Evolutionary conservation across 92 coral and sea anemone genomes (phyloP), one percentile per base, ranked within the genome.

Genomic region (Pocillopora grandis): DNA sequence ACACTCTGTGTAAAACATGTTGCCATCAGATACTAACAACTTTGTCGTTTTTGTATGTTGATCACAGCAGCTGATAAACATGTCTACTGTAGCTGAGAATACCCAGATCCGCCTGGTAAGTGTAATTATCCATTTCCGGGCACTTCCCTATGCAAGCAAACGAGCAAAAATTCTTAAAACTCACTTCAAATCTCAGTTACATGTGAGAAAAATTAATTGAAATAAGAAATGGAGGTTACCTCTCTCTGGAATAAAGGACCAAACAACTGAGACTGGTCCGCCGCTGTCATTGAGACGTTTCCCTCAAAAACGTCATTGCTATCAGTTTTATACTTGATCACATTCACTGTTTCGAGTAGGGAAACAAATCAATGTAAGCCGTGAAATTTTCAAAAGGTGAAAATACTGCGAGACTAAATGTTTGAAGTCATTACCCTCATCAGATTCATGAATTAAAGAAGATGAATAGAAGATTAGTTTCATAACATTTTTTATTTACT

Each of bases 121-220:
- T 23, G 49, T 67, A 36, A 88, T 75, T 19, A 75, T 84, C 88
- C 79, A 79, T 82, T 82, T 77, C 37, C 81, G 89, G n/a, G 58
- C 27, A 12, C 49, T 13, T 6, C 70, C 19, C 91, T 88, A 37
- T 12, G 57, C 33, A 72, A 64, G 62, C 14, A 33, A 16, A 60
- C 13, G 14, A 55, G 9, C n/a, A 48, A 21, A 76, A 17, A 42
- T 3, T 42, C 52, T 42, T 42, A 3, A 42, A 42, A 42, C 8
- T 42, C 52, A 42, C 8, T 7, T 42, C 4, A 42, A 42, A 42
- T 42, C 52, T 42, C 52, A 42, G 52, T 42, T 42, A 42, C 52
- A 42, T 42, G 52, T 42, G 0, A 42, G 4, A 42, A 62, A 56
- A 59, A 16, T 12, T 10, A 37, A 9, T 18, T 20, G 36, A 35